These are phyloP conservation scores for Chloromyia formosa DNA, from an alignment of 2,888 invertebrate species.

Conservation along the genomic window DNA sequence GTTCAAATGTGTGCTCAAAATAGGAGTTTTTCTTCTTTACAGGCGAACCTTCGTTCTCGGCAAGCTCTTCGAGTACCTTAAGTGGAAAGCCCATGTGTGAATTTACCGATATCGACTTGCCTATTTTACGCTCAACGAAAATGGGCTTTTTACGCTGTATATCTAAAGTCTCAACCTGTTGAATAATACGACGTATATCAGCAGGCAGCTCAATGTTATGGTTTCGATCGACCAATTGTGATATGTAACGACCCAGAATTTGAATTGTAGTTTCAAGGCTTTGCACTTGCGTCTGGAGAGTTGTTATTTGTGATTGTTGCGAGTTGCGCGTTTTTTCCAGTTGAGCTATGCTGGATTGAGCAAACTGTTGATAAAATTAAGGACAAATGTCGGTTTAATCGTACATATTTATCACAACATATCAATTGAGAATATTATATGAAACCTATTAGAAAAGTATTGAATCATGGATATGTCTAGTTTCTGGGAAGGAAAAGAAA, in stretches of 20 bases:
- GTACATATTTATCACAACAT: too few relatives aligned
- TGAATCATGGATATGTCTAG: too few relatives aligned
- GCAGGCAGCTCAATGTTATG: conserved; percentile 75
- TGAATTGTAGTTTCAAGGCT: conserved; percentile 78
- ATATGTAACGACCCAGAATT: conserved; percentile 77
- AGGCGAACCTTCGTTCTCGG: conserved; percentile 63
- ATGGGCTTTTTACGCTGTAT: conserved; percentile 62
- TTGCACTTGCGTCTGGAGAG: conserved; percentile 77
- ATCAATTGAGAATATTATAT: too few relatives aligned
- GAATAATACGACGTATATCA: conserved; percentile 78
- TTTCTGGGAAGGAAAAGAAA: too few relatives aligned
- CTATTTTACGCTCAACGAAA: conserved; percentile 63
- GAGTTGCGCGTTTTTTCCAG: conserved; percentile 72
- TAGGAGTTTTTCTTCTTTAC: conserved; percentile 67
- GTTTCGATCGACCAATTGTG: conserved; percentile 71
- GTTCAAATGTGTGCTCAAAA: conserved; percentile 76
- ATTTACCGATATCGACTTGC: conserved; percentile 64
- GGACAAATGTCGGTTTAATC: too few relatives aligned
- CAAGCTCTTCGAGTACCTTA: conserved; percentile 64
- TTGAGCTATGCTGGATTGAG: conserved; percentile 66
- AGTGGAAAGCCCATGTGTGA: conserved; percentile 63
- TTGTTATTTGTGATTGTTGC: conserved; percentile 71
- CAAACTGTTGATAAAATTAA: conserved; percentile 58
- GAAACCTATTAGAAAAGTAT: too few relatives aligned
- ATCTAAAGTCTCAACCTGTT: conserved; percentile 67